phyloP scores from a whole-genome alignment of 2,888 invertebrate genomes.

The Sphecodes monilicornis region DNA sequence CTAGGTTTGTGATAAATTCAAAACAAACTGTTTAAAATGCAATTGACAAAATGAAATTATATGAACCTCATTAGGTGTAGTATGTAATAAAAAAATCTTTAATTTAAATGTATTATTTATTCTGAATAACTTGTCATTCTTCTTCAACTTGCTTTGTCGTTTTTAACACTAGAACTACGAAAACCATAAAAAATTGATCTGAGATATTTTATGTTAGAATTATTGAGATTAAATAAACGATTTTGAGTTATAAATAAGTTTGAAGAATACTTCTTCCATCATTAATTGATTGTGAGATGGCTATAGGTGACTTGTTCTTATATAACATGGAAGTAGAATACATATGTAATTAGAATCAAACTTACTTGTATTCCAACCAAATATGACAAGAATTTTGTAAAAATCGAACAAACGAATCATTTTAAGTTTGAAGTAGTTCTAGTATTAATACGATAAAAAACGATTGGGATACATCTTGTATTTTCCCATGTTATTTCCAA shows the following conservation, averaged over 20 bases:
- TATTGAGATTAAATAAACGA: too few species aligned
- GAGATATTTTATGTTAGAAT: not conserved
- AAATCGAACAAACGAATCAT: not conserved
- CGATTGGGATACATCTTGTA: not conserved
- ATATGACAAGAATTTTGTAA: not conserved
- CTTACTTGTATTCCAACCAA: not conserved
- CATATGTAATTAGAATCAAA: not conserved
- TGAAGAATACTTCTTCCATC: too few species aligned
- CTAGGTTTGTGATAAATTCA: not conserved
- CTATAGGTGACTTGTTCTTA: too few species aligned
- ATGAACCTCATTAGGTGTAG: not conserved
- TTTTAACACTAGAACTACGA: not conserved
- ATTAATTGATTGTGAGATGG: too few species aligned
- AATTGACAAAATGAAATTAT: not conserved
- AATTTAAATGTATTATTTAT: not conserved
- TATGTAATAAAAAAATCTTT: not conserved
- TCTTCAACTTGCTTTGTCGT: not conserved
- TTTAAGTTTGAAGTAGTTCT: not conserved
- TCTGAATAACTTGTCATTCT: not conserved
- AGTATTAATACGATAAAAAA: not conserved
- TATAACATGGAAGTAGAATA: too few species aligned
- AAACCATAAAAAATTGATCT: not conserved
- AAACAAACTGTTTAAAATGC: not conserved
- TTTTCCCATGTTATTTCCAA: not conserved
- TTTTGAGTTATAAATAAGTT: too few species aligned